Evolutionary conservation across 2,888 invertebrate species (phyloP), one percentile per base, ranked within the genome.

Genomic region (Ormyrus thymus): DNA sequence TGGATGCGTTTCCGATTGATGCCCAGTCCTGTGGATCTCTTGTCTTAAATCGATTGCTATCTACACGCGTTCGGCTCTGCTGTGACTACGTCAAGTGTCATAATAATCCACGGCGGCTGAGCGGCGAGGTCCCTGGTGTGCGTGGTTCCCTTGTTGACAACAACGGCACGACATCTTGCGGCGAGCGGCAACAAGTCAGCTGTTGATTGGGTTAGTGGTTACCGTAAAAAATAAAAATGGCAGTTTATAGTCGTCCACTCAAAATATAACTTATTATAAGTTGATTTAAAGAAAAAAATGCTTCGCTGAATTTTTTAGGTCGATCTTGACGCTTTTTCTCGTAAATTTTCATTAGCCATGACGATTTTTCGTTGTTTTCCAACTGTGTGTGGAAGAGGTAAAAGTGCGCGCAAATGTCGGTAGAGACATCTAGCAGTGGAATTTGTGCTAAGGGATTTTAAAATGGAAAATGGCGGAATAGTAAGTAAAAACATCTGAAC

Each of bases 21-120:
- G 50, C n/a, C 61, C 13, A 46, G 46, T 58, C 15, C 43, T 59
- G 29, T 29, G 15, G 15, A 58, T 69, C 59, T 15, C n/a, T 7
- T 43, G 43, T 9, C 7, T 29, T n/a, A 51, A 13, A 55, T 61
- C 13, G 48, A 46, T 29, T 46, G 10, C 9, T 69, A 59, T 51
- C 65, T 62, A 43, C 11, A 13, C 11, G 43, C 64, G 65, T 9
- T 46, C 46, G 8, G 53, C 48, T 46, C 50, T 29, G 4, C 29
- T 29, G 71, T 29, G 72, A 59, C 78, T 73, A 69, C 78, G 74
- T 74, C 73, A 78, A 78, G 69, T 78, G 74, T 78, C 78, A 78
- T 74, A 78, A 78, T 78, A 69, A 61, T 71, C 59, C 61, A 61
- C 70, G 43, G 46, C 55, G 6, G 59, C 46, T 13, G 13, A 55